Conservation (phyloP, 2,113 vertebrate species). For the Brachirus orientalis region DNA sequence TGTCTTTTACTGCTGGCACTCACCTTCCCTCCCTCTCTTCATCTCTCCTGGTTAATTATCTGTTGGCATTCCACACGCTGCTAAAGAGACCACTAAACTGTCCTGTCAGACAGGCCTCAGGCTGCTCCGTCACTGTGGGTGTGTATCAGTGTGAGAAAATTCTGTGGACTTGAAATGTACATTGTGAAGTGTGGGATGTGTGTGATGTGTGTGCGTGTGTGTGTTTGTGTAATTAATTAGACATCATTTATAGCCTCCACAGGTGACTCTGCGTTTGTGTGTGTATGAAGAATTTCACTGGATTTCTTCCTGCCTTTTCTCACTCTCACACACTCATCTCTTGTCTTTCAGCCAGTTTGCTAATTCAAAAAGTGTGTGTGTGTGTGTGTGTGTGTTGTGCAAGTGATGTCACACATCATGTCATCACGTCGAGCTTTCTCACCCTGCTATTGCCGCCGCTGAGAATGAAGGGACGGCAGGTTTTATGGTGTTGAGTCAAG, state of each 20-base stretch:
- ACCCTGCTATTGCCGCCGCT: conserved; percentile 26
- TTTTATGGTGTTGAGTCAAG: conserved; percentile 73
- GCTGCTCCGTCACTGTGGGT: conserved; percentile 33
- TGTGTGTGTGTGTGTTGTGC: conserved; percentile 5
- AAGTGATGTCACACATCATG: conserved; percentile 64
- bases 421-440: conserved; percentile 59
- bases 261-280: conserved; percentile 48
- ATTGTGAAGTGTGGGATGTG: neutral
- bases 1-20: conserved; percentile 58
- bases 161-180: too few relatives aligned
- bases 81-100: conserved; percentile 82
- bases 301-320: conserved; percentile 37
- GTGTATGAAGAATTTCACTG: conserved; percentile 39
- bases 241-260: conserved; percentile 61
- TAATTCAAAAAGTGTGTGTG: conserved; percentile 43
- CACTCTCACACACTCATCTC: conserved; percentile 7
- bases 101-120: conserved; percentile 69
- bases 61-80: conserved; percentile 68
- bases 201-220: conserved; percentile 32
- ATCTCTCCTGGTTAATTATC: conserved; percentile 75
- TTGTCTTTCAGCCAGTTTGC: conserved; percentile 40
- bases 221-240: conserved; percentile 63
- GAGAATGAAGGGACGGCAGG: conserved; percentile 44
- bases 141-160: conserved; percentile 1
- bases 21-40: conserved; percentile 55